Percentiles rank a stretch among this genome's conserved stretches.
Conservation (phyloP, 2,888 invertebrate genomes). For the Caenorhabditis doughertyi region DNA sequence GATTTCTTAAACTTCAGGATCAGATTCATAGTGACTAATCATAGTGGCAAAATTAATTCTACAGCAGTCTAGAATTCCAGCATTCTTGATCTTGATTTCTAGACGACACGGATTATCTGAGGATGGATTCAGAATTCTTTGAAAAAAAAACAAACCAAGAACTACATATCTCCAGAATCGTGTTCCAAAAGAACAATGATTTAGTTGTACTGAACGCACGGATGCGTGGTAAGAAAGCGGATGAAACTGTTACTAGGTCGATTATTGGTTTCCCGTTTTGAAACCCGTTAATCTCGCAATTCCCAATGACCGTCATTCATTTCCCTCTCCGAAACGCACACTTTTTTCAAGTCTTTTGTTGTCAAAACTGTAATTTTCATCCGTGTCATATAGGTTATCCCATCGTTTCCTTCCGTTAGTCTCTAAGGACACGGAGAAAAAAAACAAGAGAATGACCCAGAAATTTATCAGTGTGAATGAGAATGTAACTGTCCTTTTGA, state of each 20-base stretch:
- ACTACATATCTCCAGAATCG: not conserved
- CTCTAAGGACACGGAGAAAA: slow-evolving; percentile 2
- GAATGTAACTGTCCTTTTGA: slow-evolving; percentile 55
- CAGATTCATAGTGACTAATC: not conserved
- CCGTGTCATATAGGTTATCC: slow-evolving; percentile 27
- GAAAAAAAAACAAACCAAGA: not conserved
- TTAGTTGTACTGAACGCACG: slow-evolving; percentile 5
- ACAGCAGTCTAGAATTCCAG: no score
- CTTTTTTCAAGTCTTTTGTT: slow-evolving; percentile 37
- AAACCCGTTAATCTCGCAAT: slow-evolving; percentile 44
- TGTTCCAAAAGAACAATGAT: not conserved
- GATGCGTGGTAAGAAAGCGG: slow-evolving; percentile 53
- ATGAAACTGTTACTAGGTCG: slow-evolving; percentile 59
- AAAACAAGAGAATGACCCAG: slow-evolving; percentile 49
- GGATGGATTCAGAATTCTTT: no score
- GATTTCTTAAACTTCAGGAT: not conserved
- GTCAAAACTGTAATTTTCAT: slow-evolving; percentile 55
- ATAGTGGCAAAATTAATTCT: no score
- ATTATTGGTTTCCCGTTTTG: slow-evolving; percentile 27
- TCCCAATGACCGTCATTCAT: slow-evolving; percentile 5
- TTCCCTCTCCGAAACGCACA: slow-evolving; percentile 23
- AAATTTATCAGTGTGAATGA: slow-evolving; percentile 58
- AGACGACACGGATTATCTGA: no score
- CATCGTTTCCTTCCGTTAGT: not conserved
- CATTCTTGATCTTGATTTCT: no score